Base-by-base conservation (phyloP, 2,888 invertebrate species). In the Acrobasis suavella region DNA sequence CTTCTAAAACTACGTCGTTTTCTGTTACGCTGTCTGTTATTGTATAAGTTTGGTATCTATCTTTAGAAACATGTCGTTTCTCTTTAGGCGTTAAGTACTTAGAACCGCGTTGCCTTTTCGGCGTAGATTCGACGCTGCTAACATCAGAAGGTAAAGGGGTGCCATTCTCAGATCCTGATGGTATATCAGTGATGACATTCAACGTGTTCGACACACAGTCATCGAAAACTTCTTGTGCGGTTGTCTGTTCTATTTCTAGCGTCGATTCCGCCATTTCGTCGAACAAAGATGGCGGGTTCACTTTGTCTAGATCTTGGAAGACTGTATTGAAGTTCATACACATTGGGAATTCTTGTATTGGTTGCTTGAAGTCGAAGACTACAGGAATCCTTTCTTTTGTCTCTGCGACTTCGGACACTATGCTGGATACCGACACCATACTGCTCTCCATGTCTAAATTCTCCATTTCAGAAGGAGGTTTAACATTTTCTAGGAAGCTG, bases 381-480 rank as follows among this genome's bases (percentile, higher is more conserved):
- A 93, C 84, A 0, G 93, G 85, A 0, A 80, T 81, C 49, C 85
- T 87, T 1, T 87, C 89, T 64, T 87, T 89, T 0, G 88, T 71
- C 64, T 96, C 96, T 0, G 94, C 96, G 5, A 95, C 93, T 85
- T 97, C 97, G 0, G 96, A 97, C 37, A 95, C 95, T 64, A 97
- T 95, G 78, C 97, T 97, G 0, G 96, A 96, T 0, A 97, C 96
- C 62, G 97, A 97, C 14, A 96, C 90, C 95, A 97, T 96, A 69
- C 97, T 97, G 67, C 95, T 95, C 69, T 96, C 96, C 94, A 96
- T 94, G 72, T 97, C 97, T 7, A 95, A 82, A 72, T 95, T 93
- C 64, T 96, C 96, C 95, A 97, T 95, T 68, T 96, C 94, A 0
- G 97, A 96, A 0, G 97, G 97, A 3, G 97, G 97, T 78, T 96